These are phyloP conservation scores for Sinosuthora webbiana DNA, from an alignment of 2,113 vertebrate species.

Conservation along the genomic window DNA sequence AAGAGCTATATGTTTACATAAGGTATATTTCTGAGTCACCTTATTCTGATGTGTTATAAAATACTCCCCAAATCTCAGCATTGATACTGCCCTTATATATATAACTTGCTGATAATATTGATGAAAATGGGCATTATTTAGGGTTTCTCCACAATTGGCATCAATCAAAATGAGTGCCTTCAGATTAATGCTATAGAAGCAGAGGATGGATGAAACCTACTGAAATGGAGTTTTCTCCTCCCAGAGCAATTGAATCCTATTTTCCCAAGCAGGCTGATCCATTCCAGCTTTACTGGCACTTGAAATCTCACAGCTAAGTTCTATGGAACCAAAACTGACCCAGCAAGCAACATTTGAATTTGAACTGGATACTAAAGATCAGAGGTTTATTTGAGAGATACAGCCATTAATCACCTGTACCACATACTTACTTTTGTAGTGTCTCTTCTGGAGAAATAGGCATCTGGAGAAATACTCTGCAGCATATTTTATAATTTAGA, in stretches of 20 bases:
- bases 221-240: slow-evolving; percentile 26
- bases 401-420: slow-evolving; percentile 9
- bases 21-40: not conserved
- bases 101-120: slow-evolving; percentile 47
- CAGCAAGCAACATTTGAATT: not conserved
- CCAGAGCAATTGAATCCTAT: slow-evolving; percentile 5
- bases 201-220: not conserved
- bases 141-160: not conserved
- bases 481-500: slow-evolving; percentile 47
- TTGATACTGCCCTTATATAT: not conserved
- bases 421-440: not conserved
- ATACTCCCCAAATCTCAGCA: slow-evolving; percentile 49
- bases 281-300: slow-evolving; percentile 28
- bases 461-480: slow-evolving; percentile 37
- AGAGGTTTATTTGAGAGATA: slow-evolving; percentile 8
- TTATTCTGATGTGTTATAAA: not conserved
- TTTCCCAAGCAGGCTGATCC: slow-evolving; percentile 3
- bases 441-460: not conserved
- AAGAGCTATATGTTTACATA: not conserved
- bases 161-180: slow-evolving; percentile 37
- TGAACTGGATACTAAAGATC: not conserved
- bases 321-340: slow-evolving; percentile 38
- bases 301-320: slow-evolving; percentile 52
- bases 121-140: slow-evolving; percentile 9
- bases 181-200: slow-evolving; percentile 21